These are phyloP conservation scores for Plectropomus leopardus DNA, from an alignment of 2,113 vertebrate species.

Conservation along the genomic window DNA sequence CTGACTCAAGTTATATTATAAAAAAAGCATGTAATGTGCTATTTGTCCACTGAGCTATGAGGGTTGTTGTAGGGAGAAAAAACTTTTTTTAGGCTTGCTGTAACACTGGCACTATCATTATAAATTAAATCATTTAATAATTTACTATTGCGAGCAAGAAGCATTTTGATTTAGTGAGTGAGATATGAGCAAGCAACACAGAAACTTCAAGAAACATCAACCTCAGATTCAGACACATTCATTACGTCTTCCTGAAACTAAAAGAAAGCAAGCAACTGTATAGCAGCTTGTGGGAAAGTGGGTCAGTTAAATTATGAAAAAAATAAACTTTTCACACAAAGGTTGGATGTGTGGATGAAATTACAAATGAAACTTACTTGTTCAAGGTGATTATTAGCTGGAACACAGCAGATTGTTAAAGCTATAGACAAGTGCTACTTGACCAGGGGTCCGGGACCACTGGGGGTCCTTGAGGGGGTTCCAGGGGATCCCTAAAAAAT, in stretches of 20 bases:
- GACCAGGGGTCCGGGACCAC: too few species aligned
- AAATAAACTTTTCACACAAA: background rate
- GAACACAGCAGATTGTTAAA: background rate
- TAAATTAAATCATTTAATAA: slow-evolving; percentile 1
- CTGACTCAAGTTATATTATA: background rate
- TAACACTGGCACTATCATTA: background rate
- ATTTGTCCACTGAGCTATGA: background rate
- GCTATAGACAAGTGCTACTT: too few species aligned
- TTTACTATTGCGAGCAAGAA: background rate
- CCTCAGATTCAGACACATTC: background rate
- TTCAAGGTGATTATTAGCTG: background rate
- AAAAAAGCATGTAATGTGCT: background rate
- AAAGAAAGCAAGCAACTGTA: too few species aligned
- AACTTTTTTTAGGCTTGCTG: background rate
- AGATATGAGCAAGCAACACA: background rate
- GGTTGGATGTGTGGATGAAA: background rate
- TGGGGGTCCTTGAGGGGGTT: too few species aligned
- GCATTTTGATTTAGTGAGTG: background rate
- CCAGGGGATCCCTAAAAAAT: too few species aligned
- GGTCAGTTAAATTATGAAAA: background rate
- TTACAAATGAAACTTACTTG: background rate
- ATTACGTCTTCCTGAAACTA: background rate
- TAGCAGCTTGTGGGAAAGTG: background rate
- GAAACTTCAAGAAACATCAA: background rate
- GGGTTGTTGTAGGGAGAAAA: background rate